Evolutionary conservation across 1,140 invertebrate species (phyloP).

Genomic region (Caenorhabditis remanei): DNA sequence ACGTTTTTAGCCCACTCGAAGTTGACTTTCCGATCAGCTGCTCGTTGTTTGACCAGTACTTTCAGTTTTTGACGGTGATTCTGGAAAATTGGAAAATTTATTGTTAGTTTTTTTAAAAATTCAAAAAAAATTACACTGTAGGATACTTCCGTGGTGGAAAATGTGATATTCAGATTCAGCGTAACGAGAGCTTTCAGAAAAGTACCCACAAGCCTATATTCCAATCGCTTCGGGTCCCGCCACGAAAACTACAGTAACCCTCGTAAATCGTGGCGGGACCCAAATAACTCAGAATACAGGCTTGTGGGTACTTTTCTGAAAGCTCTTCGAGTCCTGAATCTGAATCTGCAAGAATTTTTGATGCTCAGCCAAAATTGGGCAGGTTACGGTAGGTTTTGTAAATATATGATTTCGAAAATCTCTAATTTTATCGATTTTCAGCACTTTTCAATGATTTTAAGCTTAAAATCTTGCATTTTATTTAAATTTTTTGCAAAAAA

Average conservation of each 20-base stretch:
- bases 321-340: background rate
- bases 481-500: no score
- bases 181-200: background rate
- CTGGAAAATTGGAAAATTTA: no score
- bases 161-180: background rate
- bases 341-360: background rate
- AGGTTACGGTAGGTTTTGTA: background rate
- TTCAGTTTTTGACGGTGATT: background rate
- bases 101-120: no score
- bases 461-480: no score
- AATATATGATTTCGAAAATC: background rate
- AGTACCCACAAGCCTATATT: background rate
- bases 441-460: background rate
- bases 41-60: background rate
- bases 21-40: conserved; percentile 5
- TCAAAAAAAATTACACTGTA: no score
- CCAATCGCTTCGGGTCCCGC: background rate
- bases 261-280: background rate
- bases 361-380: no score
- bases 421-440: background rate
- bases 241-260: background rate
- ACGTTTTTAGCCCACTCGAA: conserved; percentile 36
- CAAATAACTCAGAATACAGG: background rate
- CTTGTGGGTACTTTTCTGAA: conserved; percentile 15
- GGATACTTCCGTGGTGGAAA: no score